These are phyloP conservation scores for Grapholita molesta DNA, from an alignment of 1,140 invertebrate species.

Conservation along the genomic window DNA sequence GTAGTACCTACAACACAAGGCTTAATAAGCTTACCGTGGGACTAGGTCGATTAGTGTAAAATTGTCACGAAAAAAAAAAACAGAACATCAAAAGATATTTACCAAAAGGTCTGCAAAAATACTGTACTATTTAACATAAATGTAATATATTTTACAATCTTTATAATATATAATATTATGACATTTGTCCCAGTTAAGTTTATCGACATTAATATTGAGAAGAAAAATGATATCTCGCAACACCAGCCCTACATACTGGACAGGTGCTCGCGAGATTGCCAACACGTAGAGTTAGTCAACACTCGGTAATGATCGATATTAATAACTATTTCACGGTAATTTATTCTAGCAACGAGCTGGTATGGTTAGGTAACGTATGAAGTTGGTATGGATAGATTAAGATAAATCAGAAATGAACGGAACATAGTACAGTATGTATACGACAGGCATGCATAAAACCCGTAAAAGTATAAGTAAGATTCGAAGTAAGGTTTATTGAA, in stretches of 20 bases:
- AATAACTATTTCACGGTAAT: slow-evolving; percentile 20
- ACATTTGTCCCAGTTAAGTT: neutral
- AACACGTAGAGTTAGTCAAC: slow-evolving; percentile 21
- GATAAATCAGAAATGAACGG: neutral
- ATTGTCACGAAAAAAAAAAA: no score
- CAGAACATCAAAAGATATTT: no score
- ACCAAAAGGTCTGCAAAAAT: no score
- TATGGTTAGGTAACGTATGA: slow-evolving; percentile 1
- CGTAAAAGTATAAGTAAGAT: no score
- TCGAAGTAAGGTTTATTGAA: no score
- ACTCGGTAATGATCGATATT: slow-evolving; percentile 3
- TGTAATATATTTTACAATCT: no score
- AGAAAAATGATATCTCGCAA: neutral
- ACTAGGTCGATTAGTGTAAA: no score
- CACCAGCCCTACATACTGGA: neutral
- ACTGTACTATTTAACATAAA: no score
- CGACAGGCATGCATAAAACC: no score
- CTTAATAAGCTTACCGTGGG: no score
- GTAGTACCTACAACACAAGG: no score
- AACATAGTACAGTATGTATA: no score
- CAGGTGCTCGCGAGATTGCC: neutral
- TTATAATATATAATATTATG: neutral
- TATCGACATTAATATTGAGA: neutral
- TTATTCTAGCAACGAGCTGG: slow-evolving; percentile 1
- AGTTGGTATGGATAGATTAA: slow-evolving; percentile 1